Evolutionary conservation across 2,888 invertebrate genomes (phyloP), one percentile per base, ranked within the genome.

Genomic region (Melinopterus prodromus): DNA sequence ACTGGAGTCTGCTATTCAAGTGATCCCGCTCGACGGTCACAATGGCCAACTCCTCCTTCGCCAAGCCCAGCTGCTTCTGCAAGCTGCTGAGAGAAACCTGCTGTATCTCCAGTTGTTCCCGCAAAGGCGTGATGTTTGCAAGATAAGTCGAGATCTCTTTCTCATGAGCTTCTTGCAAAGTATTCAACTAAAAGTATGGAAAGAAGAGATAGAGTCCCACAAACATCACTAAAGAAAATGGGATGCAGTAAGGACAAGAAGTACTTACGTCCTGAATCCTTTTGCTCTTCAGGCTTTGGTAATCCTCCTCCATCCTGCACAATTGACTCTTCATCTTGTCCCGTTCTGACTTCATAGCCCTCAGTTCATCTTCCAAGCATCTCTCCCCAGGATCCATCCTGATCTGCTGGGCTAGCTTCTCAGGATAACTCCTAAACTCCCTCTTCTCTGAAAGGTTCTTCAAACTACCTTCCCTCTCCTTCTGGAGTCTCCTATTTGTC

Each of bases 231-330:
- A 72, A 36, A 16, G 12, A 53, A 36, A 77, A 75, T 26, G 35
- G 26, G 75, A 4, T 76, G 7, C 14, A 79, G 4, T 37, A 16
- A 14, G 70, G n/a, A 7, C 26, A 77, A 0, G 77, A 37, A 85
- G 89, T 83, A 91, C 95, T 94, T 88, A 96, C 94, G 90, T 96
- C 96, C 88, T 95, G 94, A 84, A 96, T 91, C 78, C 96, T 91
- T 87, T 96, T 96, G 84, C 93, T 94, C 87, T 96, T 95, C 84
- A 96, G 88, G 81, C 92, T 89, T 87, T 95, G 94, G 85, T 94
- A 94, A 86, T 96, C 96, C 81, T 93, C 93, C 85, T 95, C 95
- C 36, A 95, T 85, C 76, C 87, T 83, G 71, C 86, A 85, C 71
- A 89, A 81, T 81, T 89, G 92, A 79, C 93, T 90, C 86, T 93